Base-by-base conservation (phyloP, 1,140 invertebrate genomes). In the Trinorchestia longiramus region DNA sequence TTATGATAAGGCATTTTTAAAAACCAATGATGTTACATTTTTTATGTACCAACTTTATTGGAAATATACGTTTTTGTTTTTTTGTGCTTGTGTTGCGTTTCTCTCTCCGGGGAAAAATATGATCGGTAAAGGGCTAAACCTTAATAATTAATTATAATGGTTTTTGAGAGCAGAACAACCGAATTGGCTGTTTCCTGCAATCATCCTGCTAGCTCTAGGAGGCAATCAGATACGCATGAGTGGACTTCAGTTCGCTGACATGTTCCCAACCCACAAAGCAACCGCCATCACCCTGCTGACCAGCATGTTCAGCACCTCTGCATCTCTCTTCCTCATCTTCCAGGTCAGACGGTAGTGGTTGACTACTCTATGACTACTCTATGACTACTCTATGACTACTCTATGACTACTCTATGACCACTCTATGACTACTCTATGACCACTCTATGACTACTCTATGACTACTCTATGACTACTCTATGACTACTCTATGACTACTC, bases 191-290 rank as follows among this genome's bases (percentile, higher is more conserved):
- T 96, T 96, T 95, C 95, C 96, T 3, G 90, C 96, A 36, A 96
- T 96, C 95, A 96, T 96, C 87, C 53, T 96, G 19, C 40, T 96
- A 95, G 95, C 96, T 1, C 95, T 96, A n/a, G 96, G 96, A 0
- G 96, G 96, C 15, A 96, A 96, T 87, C 96, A 96, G 91, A 36
- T 96, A 42, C 94, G 96, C 11, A 96, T 96, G 96, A 96, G 95
- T n/a, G 95, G 95, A 15, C 87, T 96, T 95, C 96, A 96, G 95
- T 96, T 96, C n/a, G 96, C 96, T 17, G 96, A 96, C 88, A 77
- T 96, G 6, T 96, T 96, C 95, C 96, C 96, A 1, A 41, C 44
- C 1, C 95, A 96, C 88, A 95, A 96, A 11, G 41, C 96, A 19
- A 96, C 96, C 15, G 95, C 95, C 95, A 88, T 96, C 53, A 96